Base-by-base conservation (phyloP, 1,140 invertebrate genomes). In the Ceratina calcarata region DNA sequence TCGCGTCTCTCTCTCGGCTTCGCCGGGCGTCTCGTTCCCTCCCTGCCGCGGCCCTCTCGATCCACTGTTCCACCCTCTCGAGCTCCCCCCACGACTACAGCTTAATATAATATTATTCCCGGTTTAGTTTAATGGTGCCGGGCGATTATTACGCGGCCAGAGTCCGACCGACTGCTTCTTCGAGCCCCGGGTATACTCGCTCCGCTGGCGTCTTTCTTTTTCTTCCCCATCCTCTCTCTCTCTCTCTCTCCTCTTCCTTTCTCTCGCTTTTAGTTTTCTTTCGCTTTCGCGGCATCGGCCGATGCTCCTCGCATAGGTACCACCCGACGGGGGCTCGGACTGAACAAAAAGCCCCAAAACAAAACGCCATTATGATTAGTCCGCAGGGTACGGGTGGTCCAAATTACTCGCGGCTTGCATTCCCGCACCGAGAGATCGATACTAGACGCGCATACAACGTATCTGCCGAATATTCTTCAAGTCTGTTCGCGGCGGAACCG, bases 21-120 rank as follows among this genome's bases (percentile, higher is more conserved):
- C 62, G 45, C 55, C 49, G 24, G 32, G 2, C 10, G 10, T 45
- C 37, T 53, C 27, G 51, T 75, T 68, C 45, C 68, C 72, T 69
- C 82, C 51, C 78, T 69, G 84, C 71, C 83, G 27, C 58, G 70
- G 73, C 80, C 51, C 70, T 86, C 68, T 55, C 84, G 72, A 82
- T 84, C 85, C 75, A 81, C 86, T 85, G 81, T 82, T 86, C 72
- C 82, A 83, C 80, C 78, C 86, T 81, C 85, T 85, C 80, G 73
- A 80, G 81, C 71, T 81, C 82, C 62, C 85, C 69, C 67, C 82
- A 45, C 82, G 84, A 83, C 84, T 91, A 89, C 89, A 91, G 90
- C 90, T 91, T 90, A 91, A 92, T 93, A 92, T 92, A 93, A 92
- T 93, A 93, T 93, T 93, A 93, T 93, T 93, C 91, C 90, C 91